These are phyloP conservation scores for Actinemys pallida DNA, from an alignment of 2,113 vertebrate genomes.

Conservation along the genomic window DNA sequence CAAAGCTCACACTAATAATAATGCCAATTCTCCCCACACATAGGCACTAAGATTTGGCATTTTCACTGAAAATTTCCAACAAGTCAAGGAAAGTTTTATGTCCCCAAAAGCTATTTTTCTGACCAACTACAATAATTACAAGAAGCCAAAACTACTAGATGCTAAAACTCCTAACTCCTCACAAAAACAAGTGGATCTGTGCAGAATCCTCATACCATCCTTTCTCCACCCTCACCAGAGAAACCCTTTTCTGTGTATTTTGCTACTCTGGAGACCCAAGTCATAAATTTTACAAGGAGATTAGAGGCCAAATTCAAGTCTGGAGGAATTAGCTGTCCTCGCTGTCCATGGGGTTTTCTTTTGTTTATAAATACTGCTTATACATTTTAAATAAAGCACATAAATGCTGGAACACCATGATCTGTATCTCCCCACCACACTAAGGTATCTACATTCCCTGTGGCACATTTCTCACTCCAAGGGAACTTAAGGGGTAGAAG, in stretches of 20 bases:
- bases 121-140: background rate
- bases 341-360: background rate
- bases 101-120: background rate
- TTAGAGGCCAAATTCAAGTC: rapidly evolving
- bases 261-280: background rate
- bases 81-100: background rate
- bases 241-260: background rate
- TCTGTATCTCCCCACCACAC: background rate
- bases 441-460: background rate
- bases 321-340: background rate
- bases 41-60: background rate
- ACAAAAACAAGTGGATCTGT: background rate
- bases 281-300: background rate
- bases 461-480: background rate
- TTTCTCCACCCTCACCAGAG: background rate
- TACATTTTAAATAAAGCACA: background rate
- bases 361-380: background rate
- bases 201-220: background rate
- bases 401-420: background rate
- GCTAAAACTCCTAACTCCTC: background rate
- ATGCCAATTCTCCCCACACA: background rate
- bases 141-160: background rate
- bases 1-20: background rate
- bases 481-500: background rate
- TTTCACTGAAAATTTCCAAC: background rate